A percentile compares a stretch with the other conserved stretches of the same genome.
phyloP scores from a whole-genome alignment of 2,113 vertebrate species.

The Atlantisia rogersi region DNA sequence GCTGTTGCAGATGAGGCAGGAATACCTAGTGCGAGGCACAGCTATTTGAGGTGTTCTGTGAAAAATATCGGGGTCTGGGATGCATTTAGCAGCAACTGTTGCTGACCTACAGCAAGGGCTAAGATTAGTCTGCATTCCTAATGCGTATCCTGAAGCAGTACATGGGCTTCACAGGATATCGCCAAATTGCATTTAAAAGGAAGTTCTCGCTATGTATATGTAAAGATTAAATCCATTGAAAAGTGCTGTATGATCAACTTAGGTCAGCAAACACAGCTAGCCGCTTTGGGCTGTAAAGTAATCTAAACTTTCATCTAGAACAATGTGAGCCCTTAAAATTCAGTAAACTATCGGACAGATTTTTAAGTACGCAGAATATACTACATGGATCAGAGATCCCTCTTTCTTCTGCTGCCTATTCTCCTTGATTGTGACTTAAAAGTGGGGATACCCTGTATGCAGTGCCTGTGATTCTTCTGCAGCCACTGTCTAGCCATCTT shows the following conservation, averaged over 20 bases:
- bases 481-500: neutral
- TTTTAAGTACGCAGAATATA: neutral
- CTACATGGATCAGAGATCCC: neutral
- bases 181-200: neutral
- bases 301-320: neutral
- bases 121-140: conserved; percentile 42
- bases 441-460: neutral
- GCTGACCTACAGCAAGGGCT: conserved; percentile 54
- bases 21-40: neutral
- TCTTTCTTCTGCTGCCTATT: neutral
- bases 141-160: neutral
- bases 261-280: neutral
- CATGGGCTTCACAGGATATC: neutral
- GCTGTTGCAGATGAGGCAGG: conserved; percentile 69
- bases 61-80: neutral
- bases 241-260: neutral
- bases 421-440: neutral
- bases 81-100: conserved; percentile 53
- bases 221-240: neutral
- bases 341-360: neutral
- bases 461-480: neutral
- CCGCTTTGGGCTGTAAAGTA: neutral
- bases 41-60: conserved; percentile 38
- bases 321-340: neutral
- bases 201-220: neutral